A percentile compares a stretch with the other conserved stretches of the same genome.
These are phyloP conservation scores for Mesoligia furuncula DNA, from an alignment of 2,888 invertebrate genomes.

Conservation along the genomic window DNA sequence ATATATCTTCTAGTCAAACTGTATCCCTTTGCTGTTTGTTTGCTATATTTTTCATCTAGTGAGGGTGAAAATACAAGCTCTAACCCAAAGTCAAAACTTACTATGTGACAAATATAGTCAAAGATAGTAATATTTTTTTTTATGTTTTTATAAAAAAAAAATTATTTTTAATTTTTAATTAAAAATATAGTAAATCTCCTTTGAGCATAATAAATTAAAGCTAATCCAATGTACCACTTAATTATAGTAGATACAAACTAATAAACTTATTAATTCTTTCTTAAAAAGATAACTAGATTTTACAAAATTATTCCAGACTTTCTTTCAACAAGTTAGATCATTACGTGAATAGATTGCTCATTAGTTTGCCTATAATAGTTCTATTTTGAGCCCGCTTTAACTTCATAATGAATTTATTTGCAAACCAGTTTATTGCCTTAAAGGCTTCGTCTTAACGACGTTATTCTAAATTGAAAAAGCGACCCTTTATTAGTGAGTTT, in stretches of 20 bases:
- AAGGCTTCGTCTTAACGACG: constrained; percentile 46
- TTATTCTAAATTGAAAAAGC: constrained; percentile 53
- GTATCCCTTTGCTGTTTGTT: not conserved
- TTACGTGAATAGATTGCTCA: constrained; percentile 10
- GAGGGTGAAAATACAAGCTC: not conserved
- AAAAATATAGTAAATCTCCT: not conserved
- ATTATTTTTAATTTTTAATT: too few relatives aligned
- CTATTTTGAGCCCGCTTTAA: constrained; percentile 10
- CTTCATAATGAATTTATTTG: constrained; percentile 44
- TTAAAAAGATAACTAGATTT: constrained; percentile 14
- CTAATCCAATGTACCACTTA: not conserved
- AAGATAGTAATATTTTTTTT: too few relatives aligned
- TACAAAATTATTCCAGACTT: constrained; percentile 2
- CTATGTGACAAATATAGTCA: not conserved
- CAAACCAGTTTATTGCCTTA: constrained; percentile 37
- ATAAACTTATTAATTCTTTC: not conserved
- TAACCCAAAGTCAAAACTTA: not conserved
- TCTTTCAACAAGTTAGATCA: constrained; percentile 14
- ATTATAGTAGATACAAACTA: not conserved
- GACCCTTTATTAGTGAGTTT: constrained; percentile 36
- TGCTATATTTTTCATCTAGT: too few relatives aligned
- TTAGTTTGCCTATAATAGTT: constrained; percentile 35
- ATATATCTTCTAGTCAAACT: not conserved
- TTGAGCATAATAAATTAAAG: not conserved
- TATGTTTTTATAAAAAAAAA: too few relatives aligned